Evolutionary conservation across 2,797 vertebrate species (phyloP).

Genomic region (Notolabrus celidotus): DNA sequence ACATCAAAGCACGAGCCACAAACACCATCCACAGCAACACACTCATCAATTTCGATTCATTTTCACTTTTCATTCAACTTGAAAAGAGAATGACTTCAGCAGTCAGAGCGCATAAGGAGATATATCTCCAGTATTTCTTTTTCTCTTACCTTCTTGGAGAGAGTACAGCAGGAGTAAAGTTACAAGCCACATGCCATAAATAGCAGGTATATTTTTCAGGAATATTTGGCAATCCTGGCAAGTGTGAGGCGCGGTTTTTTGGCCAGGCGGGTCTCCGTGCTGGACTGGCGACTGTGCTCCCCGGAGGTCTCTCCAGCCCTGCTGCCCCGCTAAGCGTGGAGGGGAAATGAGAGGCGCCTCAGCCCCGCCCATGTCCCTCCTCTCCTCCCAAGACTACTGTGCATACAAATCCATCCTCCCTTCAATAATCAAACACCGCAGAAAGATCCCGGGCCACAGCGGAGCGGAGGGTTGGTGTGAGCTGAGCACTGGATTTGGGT

Average conservation of each 20-base stretch:
- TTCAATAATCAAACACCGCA: conserved; percentile 64
- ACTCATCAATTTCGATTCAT: conserved; percentile 11
- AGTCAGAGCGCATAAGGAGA: conserved; percentile 15
- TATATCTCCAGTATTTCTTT: conserved; percentile 21
- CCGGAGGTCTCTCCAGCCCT: conserved; percentile 86
- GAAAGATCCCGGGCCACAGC: conserved; percentile 43
- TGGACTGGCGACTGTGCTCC: conserved; percentile 86
- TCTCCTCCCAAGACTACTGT: conserved; percentile 81
- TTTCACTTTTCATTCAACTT: conserved; percentile 66
- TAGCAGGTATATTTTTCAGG: conserved; percentile 91
- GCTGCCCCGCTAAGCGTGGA: conserved; percentile 82
- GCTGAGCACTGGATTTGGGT: conserved; percentile 34
- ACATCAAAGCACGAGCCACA: conserved; percentile 44
- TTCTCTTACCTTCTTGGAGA: conserved; percentile 91
- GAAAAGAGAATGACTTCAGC: conserved; percentile 29
- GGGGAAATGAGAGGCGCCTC: conserved; percentile 80
- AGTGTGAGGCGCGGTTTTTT: conserved; percentile 80
- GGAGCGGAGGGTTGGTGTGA: conserved; percentile 34
- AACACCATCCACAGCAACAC: conserved; percentile 4
- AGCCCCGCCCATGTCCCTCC: conserved; percentile 85
- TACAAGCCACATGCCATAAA: conserved; percentile 99
- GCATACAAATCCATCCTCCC: conserved; percentile 76
- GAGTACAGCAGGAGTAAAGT: conserved; percentile 97
- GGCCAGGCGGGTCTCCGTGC: conserved; percentile 87
- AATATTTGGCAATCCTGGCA: conserved; percentile 89